Evolutionary conservation across 2,113 vertebrate genomes (phyloP).

Genomic region (Zosterops borbonicus): DNA sequence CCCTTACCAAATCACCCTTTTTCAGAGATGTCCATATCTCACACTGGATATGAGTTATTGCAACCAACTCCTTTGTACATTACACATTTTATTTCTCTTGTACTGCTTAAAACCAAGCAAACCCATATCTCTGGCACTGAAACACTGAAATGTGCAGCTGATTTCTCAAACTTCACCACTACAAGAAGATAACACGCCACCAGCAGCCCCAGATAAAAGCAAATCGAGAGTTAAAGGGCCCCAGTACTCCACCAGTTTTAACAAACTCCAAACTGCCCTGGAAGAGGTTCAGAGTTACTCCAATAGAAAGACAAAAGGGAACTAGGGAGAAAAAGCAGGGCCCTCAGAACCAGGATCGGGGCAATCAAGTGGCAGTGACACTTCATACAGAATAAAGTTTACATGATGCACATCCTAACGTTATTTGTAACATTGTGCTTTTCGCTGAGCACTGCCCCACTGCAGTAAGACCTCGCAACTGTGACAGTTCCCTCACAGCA

Average conservation of each 20-base stretch:
- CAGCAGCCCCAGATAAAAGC: neutral
- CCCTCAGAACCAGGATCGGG: neutral
- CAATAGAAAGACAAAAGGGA: neutral
- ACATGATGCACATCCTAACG: accelerated
- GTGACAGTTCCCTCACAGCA: accelerated
- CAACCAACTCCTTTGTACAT: neutral
- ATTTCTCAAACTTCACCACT: neutral
- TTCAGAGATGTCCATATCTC: neutral
- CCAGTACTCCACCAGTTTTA: neutral
- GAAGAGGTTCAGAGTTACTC: neutral
- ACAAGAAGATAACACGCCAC: neutral
- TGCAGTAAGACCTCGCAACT: neutral
- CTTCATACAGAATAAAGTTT: neutral
- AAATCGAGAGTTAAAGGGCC: neutral
- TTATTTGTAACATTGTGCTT: accelerated
- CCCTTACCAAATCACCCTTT: neutral
- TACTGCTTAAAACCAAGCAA: neutral
- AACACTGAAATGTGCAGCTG: neutral
- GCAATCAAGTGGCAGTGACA: neutral
- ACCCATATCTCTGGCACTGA: neutral
- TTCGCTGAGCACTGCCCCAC: neutral
- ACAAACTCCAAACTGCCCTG: neutral
- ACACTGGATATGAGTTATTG: neutral
- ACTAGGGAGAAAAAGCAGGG: neutral
- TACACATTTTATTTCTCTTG: neutral